phyloP scores from a whole-genome alignment of 2,797 vertebrate species.

The Cynodonichthys magdalenae region DNA sequence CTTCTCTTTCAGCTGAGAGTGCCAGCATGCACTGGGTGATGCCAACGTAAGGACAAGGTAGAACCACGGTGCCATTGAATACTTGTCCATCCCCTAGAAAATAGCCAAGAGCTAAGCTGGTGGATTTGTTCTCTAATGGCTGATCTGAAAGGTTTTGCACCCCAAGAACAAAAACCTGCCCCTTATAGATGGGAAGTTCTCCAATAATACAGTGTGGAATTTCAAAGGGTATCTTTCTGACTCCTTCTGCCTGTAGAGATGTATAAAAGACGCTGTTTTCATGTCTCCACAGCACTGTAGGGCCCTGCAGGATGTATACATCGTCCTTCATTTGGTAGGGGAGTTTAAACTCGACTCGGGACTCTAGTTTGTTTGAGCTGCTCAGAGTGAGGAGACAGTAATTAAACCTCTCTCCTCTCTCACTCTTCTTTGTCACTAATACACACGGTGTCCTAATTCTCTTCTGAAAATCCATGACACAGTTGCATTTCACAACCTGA shows the following conservation, averaged over 20 bases:
- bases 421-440: conserved; percentile 74
- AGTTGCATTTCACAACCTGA: conserved; percentile 75
- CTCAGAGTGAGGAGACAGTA: conserved; percentile 84
- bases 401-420: conserved; percentile 56
- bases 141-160: conserved; percentile 48
- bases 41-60: conserved; percentile 86
- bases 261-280: conserved; percentile 75
- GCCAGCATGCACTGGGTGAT: conserved; percentile 81
- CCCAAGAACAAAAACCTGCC: conserved; percentile 83
- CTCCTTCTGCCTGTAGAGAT: conserved; percentile 67
- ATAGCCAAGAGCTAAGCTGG: conserved; percentile 75
- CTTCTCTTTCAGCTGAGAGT: conserved; percentile 64
- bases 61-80: conserved; percentile 73
- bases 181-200: conserved; percentile 72
- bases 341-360: conserved; percentile 81
- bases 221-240: conserved; percentile 77
- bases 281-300: conserved; percentile 87
- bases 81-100: conserved; percentile 74
- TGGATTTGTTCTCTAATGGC: conserved; percentile 30
- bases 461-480: conserved; percentile 74
- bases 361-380: conserved; percentile 75
- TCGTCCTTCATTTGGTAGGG: conserved; percentile 77
- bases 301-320: conserved; percentile 84
- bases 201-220: conserved; percentile 82
- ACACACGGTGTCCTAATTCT: conserved; percentile 81